phyloP scores from a whole-genome alignment of 2,113 vertebrate genomes.

The Pogona vitticeps region DNA sequence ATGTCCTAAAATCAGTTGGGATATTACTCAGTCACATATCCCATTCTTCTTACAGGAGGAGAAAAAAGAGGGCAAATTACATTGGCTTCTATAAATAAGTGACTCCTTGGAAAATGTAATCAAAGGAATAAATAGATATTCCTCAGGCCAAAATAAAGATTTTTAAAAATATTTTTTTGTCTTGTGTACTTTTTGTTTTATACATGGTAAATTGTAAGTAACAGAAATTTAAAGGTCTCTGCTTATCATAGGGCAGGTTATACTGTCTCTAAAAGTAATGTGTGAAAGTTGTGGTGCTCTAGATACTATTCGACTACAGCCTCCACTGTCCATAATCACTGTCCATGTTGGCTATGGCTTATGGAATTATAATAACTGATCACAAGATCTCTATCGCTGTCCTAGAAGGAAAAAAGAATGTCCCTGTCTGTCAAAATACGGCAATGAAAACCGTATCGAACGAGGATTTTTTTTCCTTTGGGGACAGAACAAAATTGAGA shows the following conservation, averaged over 20 bases:
- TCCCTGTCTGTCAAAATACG: not conserved
- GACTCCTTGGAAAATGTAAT: not conserved
- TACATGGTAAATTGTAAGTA: not conserved
- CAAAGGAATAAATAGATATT: not conserved
- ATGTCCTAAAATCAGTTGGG: not conserved
- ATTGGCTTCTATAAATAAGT: not conserved
- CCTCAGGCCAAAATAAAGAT: not conserved
- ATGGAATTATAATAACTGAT: not conserved
- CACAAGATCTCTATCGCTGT: too few relatives aligned
- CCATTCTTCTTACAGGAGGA: not conserved
- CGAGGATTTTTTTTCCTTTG: not conserved
- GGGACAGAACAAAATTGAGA: not conserved
- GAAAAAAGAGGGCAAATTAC: not conserved
- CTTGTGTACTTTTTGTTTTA: not conserved
- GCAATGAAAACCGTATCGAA: not conserved
- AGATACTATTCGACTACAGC: not conserved
- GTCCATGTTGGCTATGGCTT: not conserved
- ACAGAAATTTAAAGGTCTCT: not conserved
- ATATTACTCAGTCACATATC: not conserved
- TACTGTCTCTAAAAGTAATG: too few relatives aligned
- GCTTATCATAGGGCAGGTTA: not conserved
- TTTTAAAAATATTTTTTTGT: not conserved
- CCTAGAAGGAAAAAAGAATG: not conserved
- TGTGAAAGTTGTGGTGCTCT: not conserved
- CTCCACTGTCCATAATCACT: not conserved